These are phyloP conservation scores for Aleiodes testaceus DNA, from an alignment of 2,888 invertebrate genomes.

Conservation along the genomic window DNA sequence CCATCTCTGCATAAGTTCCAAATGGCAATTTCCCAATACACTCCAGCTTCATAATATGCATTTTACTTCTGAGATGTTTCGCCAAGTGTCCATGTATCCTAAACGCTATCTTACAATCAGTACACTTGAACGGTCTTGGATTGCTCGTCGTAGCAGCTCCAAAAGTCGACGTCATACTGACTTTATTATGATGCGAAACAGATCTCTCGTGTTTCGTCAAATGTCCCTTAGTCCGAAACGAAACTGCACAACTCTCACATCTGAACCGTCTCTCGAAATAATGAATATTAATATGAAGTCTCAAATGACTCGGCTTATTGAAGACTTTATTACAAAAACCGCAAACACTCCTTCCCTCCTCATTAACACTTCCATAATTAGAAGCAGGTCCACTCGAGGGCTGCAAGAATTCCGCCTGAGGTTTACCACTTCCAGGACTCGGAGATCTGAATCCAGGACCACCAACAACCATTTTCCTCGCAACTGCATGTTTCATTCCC, in stretches of 20 bases:
- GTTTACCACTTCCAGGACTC: conserved; percentile 74
- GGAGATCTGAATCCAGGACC: conserved; percentile 78
- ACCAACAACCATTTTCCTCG: conserved; percentile 80
- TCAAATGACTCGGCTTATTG: conserved; percentile 91
- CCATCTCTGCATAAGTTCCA: conserved; percentile 95
- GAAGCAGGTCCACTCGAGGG: conserved; percentile 70
- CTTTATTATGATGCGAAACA: conserved; percentile 92
- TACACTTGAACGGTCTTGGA: conserved; percentile 96
- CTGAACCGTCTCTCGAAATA: conserved; percentile 94
- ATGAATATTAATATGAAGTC: conserved; percentile 95
- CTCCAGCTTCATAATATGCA: conserved; percentile 95
- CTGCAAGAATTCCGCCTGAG: conserved; percentile 72
- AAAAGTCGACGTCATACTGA: conserved; percentile 88
- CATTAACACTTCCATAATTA: conserved; percentile 76
- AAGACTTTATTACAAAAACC: conserved; percentile 93
- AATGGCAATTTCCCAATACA: conserved; percentile 94
- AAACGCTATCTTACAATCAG: conserved; percentile 96
- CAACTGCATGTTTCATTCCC: conserved; percentile 73
- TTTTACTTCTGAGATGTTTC: conserved; percentile 96
- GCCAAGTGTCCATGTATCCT: conserved; percentile 97
- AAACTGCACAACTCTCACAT: conserved; percentile 93
- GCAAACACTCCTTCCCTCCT: conserved; percentile 86
- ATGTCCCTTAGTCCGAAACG: conserved; percentile 91
- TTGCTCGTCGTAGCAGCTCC: conserved; percentile 89
- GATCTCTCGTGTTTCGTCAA: conserved; percentile 95